Evolutionary conservation across 2,888 invertebrate species (phyloP).

Genomic region (Perdita meconis): DNA sequence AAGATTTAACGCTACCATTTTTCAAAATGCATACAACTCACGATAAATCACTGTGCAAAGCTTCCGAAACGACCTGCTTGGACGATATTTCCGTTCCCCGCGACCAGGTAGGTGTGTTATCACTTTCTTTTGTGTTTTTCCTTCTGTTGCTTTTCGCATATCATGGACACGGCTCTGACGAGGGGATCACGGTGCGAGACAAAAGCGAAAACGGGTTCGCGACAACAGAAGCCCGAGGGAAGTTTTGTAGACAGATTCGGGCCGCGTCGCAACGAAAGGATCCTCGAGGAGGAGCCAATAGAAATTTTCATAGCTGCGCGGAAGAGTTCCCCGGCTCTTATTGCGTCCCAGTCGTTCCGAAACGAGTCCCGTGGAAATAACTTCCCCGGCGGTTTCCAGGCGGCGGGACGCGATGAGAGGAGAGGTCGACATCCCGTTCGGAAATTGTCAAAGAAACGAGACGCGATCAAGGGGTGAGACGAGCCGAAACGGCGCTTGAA

Average conservation of each 20-base stretch:
- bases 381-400: conserved; percentile 28
- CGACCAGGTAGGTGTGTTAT: conserved; percentile 40
- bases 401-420: conserved; percentile 24
- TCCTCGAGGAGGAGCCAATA: conserved; percentile 57
- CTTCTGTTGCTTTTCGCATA: neutral
- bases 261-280: conserved; percentile 32
- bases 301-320: conserved; percentile 59
- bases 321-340: conserved; percentile 54
- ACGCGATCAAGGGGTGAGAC: neutral
- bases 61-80: too few relatives aligned
- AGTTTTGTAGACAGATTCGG: conserved; percentile 31
- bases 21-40: too few relatives aligned
- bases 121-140: neutral
- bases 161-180: neutral
- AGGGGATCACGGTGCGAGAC: conserved; percentile 24
- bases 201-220: conserved; percentile 24
- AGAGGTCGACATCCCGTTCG: conserved; percentile 31
- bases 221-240: conserved; percentile 34
- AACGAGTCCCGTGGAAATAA: conserved; percentile 55
- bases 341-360: conserved; percentile 68
- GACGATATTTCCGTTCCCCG: conserved; percentile 9
- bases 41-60: too few relatives aligned
- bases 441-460: conserved; percentile 54
- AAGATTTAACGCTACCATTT: too few relatives aligned
- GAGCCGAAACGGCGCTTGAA: neutral